Percentiles rank a stretch among this genome's conserved stretches.
Evolutionary conservation across 2,113 vertebrate genomes (phyloP).

Genomic region (Amphiprion percula): DNA sequence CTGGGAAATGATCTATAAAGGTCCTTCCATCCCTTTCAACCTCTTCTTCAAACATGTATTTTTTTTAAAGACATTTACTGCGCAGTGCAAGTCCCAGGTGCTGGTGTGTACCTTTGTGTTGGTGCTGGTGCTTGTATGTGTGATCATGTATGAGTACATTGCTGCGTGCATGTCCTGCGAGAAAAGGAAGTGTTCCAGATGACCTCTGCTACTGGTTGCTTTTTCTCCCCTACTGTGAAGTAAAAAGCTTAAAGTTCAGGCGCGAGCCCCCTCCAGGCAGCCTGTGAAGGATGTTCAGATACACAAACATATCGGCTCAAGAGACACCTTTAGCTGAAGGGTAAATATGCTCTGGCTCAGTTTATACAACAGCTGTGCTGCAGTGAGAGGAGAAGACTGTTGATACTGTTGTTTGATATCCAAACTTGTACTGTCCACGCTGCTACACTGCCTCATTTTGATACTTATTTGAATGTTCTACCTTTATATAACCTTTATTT

Average conservation of each 20-base stretch:
- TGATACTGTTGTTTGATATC: conserved; percentile 60
- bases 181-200: conserved; percentile 56
- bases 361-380: conserved; percentile 64
- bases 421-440: conserved; percentile 30
- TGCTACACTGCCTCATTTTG: conserved; percentile 36
- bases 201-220: conserved; percentile 60
- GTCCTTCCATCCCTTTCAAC: conserved; percentile 60
- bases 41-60: conserved; percentile 41
- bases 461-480: conserved; percentile 50
- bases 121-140: background rate
- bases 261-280: conserved; percentile 60
- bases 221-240: conserved; percentile 60
- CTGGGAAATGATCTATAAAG: conserved; percentile 57
- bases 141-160: conserved; percentile 32
- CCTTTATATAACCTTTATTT: conserved; percentile 51
- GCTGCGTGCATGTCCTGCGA: conserved; percentile 28
- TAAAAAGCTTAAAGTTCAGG: conserved; percentile 72
- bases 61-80: conserved; percentile 63
- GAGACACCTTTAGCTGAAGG: conserved; percentile 76
- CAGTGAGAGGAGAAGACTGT: conserved; percentile 36
- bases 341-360: conserved; percentile 72
- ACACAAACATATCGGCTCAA: conserved; percentile 68
- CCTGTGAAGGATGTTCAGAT: conserved; percentile 72
- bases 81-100: conserved; percentile 24
- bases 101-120: conserved; percentile 29